Conservation (phyloP, 2,113 vertebrate species). For the Psettodes erumei region DNA sequence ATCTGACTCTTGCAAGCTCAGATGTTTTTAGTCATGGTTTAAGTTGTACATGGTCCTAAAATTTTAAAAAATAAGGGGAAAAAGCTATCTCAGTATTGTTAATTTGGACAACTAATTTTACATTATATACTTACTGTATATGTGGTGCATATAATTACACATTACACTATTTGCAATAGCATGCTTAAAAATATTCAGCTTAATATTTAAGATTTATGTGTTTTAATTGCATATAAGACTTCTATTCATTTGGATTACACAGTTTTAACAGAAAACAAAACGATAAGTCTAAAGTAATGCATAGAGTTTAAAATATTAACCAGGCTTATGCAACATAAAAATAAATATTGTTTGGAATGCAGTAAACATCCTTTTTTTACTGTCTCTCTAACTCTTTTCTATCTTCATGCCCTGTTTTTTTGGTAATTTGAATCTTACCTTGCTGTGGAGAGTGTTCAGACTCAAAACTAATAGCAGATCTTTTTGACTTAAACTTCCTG, state of each 20-base stretch:
- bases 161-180: neutral
- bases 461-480: slow-evolving; percentile 43
- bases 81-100: neutral
- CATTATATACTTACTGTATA: neutral
- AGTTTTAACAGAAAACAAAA: too few species aligned
- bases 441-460: slow-evolving; percentile 28
- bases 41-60: neutral
- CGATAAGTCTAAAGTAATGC: too few species aligned
- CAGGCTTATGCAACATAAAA: too few species aligned
- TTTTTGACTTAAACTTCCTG: slow-evolving; percentile 49
- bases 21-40: neutral
- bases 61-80: slow-evolving; percentile 6
- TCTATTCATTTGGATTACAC: too few species aligned
- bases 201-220: too few species aligned
- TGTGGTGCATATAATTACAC: neutral
- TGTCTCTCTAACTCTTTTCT: neutral
- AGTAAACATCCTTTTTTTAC: neutral
- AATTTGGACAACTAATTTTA: neutral
- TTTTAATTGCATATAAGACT: too few species aligned
- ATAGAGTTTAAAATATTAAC: too few species aligned
- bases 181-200: too few species aligned
- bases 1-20: neutral
- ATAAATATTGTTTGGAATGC: neutral
- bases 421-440: slow-evolving; percentile 24
- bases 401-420: neutral